Base-by-base conservation (phyloP, 2,888 invertebrate species). In the Latheticus oryzae region DNA sequence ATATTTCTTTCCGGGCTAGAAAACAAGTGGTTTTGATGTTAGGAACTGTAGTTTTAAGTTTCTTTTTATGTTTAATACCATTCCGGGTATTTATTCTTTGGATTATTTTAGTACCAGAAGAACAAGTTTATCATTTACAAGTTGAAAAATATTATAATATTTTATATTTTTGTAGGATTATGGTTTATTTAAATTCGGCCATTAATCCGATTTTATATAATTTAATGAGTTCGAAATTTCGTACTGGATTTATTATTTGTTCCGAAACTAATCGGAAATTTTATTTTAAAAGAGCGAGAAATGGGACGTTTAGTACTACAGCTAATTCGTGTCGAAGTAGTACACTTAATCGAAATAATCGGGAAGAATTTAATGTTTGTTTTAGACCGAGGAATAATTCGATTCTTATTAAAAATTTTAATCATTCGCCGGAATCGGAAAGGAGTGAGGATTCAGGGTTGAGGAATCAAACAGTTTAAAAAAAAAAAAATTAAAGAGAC, bases 121-220 rank as follows among this genome's bases (percentile, higher is more conserved):
- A 90, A 65, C 81, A 85, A 15, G 81, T 91, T 24, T 80, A 84
- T 30, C 83, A 84, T 42, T 80, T 95, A 8, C 91, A 90, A 24
- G 81, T 88, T 12, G 90, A 93, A 65, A 86, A 85, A 53, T 94
- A 91, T 80, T 91, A 92, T 74, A 90, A 88, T 71, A 81, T 95
- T 38, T 79, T 95, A 19, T 92, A 90, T 76, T 91, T 93, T 74
- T 90, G 90, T 61, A 84, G 95, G 63, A 87, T 93, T 38, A 91
- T 95, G 90, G 81, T 92, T 45, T 95, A 94, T 72, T 82, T 94
- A 60, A 95, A 95, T 78, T 94, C 94, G 2, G 94, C 93, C 26
- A 85, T 93, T 64, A 95, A 95, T 78, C 95, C 95, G 0, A 90
- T 95, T 65, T 80, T 95, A n/a, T 95, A 95, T 76, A 95, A 94